Base-by-base conservation (phyloP, 2,888 invertebrate species). In the Maniola hyperantus region DNA sequence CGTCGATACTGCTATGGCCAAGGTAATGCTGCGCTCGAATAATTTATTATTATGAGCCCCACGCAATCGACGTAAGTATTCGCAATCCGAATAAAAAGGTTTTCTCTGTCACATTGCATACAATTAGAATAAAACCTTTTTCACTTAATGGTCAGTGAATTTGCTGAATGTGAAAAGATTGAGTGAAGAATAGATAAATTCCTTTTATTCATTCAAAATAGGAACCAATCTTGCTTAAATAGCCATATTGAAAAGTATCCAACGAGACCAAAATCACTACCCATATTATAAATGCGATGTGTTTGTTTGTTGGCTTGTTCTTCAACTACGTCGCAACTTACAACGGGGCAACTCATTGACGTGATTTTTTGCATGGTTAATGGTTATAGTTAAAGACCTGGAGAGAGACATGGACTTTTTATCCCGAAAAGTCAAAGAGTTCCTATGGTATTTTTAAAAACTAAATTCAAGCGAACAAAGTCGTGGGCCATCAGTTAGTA, bases 91-190 rank as follows among this genome's bases (percentile, higher is more conserved):
- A 76, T 69, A 79, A 74, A 88, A 80, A 86, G 83, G 82, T 82
- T 88, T 89, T 84, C 79, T 83, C 72, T 88, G 86, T 87, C 77
- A 71, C 73, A 75, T 70, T 79, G 82, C 76, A 83, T 79, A 81
- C 81, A 79, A 85, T 83, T 82, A 82, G 74, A 75, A 69, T 69
- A 63, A 71, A 64, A 71, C 64, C 60, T 69, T 67, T 63, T 67
- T 61, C 64, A 61, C 63, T 51, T 64, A 53, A 55, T 57, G 69
- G 55, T 61, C 57, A 61, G 50, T 59, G 18, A 54, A 48, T 60
- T 59, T 18, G 18, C 36, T 64, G 67, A 64, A 64, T 64, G 55
- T 64, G 58, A 61, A 55, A 42, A 54, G 55, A 64, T 67, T 55
- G 46, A 65, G 64, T 61, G 64, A 18, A 50, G 64, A 46, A 58